Base-by-base conservation (phyloP, 2,797 vertebrate species). In the Merluccius polli region DNA sequence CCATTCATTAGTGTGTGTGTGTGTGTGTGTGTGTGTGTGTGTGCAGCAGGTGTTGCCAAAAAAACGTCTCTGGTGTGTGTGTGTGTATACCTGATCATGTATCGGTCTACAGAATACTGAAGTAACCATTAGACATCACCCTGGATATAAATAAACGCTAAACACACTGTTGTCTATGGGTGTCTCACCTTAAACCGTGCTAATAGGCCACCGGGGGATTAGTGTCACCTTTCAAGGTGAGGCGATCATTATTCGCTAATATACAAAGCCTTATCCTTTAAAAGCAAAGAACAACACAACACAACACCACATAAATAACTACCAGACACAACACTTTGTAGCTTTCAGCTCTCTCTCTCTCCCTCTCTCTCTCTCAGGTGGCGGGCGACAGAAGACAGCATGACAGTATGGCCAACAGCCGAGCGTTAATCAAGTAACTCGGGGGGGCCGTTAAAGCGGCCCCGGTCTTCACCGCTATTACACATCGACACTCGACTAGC, bases 361-460 rank as follows among this genome's bases (percentile, higher is more conserved):
- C n/a, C 27, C n/a, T 63, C 59, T 59, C 36, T 38, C 36, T 38
- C 18, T 52, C 48, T 59, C 48, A 48, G 44, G 44, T 21, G 44
- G 41, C 15, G 48, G 21, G 48, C 48, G 48, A 52, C 18, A 52
- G 33, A 35, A 35, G 48, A 52, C 48, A 52, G 48, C 48, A 8
- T 11, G 52, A 63, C 52, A 10, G 52, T n/a, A 9, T 7, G 52
- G 52, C n/a, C 52, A n/a, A 63, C 52, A 27, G 91, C 94, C 94
- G 96, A 92, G 95, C 95, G 82, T 92, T 95, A 91, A 91, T 97
- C 88, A 95, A 93, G 95, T 95, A 93, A 93, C 93, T 92, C 1
- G 75, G 59, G n/a, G n/a, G 48, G 79, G 83, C 82, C 86, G 86
- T 86, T 59, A 59, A n/a, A 59, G 21, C 59, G 1, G 9, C 59